Evolutionary conservation across 2,113 vertebrate species (phyloP).

Genomic region (Charadrius vociferus): DNA sequence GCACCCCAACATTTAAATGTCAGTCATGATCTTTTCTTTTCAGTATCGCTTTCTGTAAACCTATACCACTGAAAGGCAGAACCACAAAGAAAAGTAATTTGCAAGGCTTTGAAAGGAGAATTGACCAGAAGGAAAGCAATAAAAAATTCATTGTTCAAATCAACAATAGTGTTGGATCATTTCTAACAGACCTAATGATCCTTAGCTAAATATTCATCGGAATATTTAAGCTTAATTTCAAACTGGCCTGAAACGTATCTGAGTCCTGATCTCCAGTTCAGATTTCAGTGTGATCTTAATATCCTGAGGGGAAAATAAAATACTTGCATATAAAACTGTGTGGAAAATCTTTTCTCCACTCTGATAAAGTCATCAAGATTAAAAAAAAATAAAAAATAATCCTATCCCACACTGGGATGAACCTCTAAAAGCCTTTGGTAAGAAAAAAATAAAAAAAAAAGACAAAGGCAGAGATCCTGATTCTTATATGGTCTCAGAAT

Average conservation of each 20-base stretch:
- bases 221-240: conserved; percentile 21
- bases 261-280: background rate
- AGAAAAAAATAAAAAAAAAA: background rate
- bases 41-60: background rate
- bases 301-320: background rate
- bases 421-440: background rate
- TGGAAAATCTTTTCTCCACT: background rate
- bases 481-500: background rate
- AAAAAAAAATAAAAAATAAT: background rate
- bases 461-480: background rate
- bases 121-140: background rate
- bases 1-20: background rate
- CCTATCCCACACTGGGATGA: background rate
- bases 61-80: background rate
- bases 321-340: background rate
- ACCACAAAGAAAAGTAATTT: background rate
- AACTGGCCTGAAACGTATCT: background rate
- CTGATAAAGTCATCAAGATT: background rate
- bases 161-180: background rate
- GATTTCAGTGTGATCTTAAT: background rate
- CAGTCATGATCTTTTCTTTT: background rate
- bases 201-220: conserved; percentile 7
- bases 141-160: background rate
- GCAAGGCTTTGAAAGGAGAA: background rate
- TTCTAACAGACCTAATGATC: conserved; percentile 8